phyloP scores from a whole-genome alignment of 1,140 invertebrate genomes.

The Pemphigus obesinymphae region DNA sequence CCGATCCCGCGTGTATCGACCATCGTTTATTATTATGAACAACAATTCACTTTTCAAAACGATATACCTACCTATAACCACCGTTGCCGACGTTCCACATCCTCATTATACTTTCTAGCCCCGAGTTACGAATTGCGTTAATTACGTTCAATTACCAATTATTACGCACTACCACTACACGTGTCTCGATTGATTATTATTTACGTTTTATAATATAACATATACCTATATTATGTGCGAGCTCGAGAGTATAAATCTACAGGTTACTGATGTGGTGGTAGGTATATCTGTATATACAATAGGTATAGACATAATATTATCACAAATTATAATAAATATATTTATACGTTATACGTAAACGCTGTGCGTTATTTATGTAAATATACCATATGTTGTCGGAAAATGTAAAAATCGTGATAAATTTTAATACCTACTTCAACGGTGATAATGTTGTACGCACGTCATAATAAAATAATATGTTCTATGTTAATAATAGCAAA shows the following conservation, averaged over 20 bases:
- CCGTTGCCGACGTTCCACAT: not conserved
- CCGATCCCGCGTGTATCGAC: not conserved
- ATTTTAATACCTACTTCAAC: not conserved
- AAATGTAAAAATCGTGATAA: not conserved
- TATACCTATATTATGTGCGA: not conserved
- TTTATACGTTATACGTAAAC: too few species aligned
- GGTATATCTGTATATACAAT: too few species aligned
- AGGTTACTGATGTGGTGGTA: too few species aligned
- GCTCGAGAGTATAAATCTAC: not conserved
- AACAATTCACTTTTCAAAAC: conserved; percentile 1
- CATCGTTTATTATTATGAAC: not conserved
- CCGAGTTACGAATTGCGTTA: not conserved
- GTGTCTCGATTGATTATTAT: not conserved
- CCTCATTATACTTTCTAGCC: conserved; percentile 3
- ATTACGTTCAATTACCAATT: not conserved
- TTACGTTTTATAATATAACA: not conserved
- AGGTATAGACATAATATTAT: not conserved
- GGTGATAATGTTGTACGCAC: not conserved
- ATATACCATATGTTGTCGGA: not conserved
- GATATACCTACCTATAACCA: not conserved
- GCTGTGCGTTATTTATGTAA: conserved; percentile 4
- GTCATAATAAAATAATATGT: too few species aligned
- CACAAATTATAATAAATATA: not conserved
- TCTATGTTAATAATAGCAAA: too few species aligned
- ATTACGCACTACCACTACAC: not conserved